Base-by-base conservation (phyloP, 2,113 vertebrate species). In the Synchiropus splendidus region DNA sequence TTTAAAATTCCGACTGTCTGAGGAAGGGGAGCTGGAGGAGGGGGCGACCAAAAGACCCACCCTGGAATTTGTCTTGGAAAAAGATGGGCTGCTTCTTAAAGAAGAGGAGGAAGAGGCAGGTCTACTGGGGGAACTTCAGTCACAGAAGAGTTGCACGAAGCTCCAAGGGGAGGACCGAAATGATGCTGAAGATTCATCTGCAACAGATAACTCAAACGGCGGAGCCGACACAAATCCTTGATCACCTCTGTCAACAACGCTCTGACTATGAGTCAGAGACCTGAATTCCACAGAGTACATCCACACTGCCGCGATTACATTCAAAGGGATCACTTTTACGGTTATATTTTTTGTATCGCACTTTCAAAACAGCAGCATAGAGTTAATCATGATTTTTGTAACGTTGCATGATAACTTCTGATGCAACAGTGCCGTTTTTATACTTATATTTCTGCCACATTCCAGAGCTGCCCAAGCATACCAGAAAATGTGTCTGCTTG, bases 1-100 rank as follows among this genome's bases (percentile, higher is more conserved):
- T 61, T 79, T 87, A 47, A 85, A 85, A 64, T 67, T 87, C 31
- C 79, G 69, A 10, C 68, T 86, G 48, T 62, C 80, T 9, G 74
- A 80, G 18, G 79, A 82, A 13, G 72, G 74, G 6, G 74, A 80
- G 51, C 17, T 57, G 27, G 71, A 60, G 36, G 69, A 67, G 0
- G 61, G 39, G 2, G 43, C 36, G 4, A 27, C 15, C 8, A 45
- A 51, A 4, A 54, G 71, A 6, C 50, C 68, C 47, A 82, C 81
- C 6, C 54, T 87, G 51, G 70, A 83, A 64, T 67, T 87, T 6
- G 43, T 84, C 37, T 65, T 85, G 42, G 70, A 79, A 40, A 64
- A 78, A 34, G 58, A 71, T 0, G 68, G 62, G 15, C 11, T 54
- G 40, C 18, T 68, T 17, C 37, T 73, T 1, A 47, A 69, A 41